phyloP scores from a whole-genome alignment of 2,797 vertebrate species.

The Dromococcyx pavoninus region DNA sequence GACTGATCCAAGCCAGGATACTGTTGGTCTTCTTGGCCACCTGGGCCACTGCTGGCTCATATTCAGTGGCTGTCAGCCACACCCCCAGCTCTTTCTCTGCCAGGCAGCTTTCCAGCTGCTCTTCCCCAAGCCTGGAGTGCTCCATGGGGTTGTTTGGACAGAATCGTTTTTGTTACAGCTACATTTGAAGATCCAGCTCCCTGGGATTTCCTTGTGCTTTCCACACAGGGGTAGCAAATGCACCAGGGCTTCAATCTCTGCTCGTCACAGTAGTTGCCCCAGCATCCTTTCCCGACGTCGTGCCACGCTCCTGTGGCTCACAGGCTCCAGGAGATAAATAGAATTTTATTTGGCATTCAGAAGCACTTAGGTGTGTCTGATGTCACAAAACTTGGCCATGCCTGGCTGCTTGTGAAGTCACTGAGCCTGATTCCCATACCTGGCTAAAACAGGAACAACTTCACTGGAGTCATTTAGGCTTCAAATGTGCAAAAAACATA shows the following conservation, averaged over 20 bases:
- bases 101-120: no score
- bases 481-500: background rate
- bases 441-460: background rate
- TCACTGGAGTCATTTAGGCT: background rate
- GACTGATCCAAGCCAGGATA: no score
- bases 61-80: no score
- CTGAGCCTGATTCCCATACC: background rate
- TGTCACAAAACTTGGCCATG: accelerated
- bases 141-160: no score
- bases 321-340: background rate
- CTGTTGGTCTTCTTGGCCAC: no score
- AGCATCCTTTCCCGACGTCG: accelerated
- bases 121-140: no score
- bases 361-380: background rate
- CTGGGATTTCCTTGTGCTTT: background rate
- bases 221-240: background rate
- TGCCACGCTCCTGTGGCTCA: background rate
- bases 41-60: no score
- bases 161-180: background rate
- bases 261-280: background rate
- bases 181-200: background rate
- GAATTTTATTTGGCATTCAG: background rate
- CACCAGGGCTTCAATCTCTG: background rate
- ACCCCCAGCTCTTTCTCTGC: no score
- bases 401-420: background rate